A percentile compares a stretch with the other conserved stretches of the same genome.
These are phyloP conservation scores for Opisthograptis luteolata DNA, from an alignment of 2,888 invertebrate genomes.

Conservation along the genomic window DNA sequence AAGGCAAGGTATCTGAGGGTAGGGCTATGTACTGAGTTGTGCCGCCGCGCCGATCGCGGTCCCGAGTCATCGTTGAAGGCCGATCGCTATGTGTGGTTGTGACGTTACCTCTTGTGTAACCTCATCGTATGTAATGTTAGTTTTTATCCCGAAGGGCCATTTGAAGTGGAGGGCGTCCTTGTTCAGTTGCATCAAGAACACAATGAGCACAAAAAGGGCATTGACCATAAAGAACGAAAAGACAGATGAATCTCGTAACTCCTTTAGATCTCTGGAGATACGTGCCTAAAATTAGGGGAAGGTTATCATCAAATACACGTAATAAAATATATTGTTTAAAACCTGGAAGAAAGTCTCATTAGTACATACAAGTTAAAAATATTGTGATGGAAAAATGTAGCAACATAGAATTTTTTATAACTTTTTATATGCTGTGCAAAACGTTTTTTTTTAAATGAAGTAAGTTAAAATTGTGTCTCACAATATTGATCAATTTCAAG, in stretches of 20 bases:
- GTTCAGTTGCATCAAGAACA: constrained; percentile 99
- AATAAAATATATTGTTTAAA: constrained; percentile 27
- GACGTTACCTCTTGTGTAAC: constrained; percentile 95
- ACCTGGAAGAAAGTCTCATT: constrained; percentile 55
- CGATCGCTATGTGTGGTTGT: constrained; percentile 71
- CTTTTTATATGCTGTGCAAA: no score
- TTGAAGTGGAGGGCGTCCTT: constrained; percentile 98
- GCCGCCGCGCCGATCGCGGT: constrained; percentile 30
- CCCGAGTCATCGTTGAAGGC: constrained; percentile 81
- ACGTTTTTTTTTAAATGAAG: no score
- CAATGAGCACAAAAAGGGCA: constrained; percentile 98
- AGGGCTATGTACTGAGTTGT: constrained; percentile 6
- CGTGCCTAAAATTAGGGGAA: constrained; percentile 90
- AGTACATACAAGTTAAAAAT: constrained; percentile 22
- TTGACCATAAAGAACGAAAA: constrained; percentile 99
- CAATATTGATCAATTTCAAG: no score
- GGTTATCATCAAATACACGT: constrained; percentile 48
- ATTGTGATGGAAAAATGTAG: no score
- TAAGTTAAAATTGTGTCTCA: no score
- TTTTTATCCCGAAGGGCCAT: constrained; percentile 98
- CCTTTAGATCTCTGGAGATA: constrained; percentile 95
- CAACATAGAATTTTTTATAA: no score
- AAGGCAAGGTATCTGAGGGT: constrained; percentile 9
- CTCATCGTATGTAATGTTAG: constrained; percentile 96
- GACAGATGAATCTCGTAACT: constrained; percentile 96